Conservation (phyloP, 2,888 invertebrate genomes). For the Lasioglossum figueresi region DNA sequence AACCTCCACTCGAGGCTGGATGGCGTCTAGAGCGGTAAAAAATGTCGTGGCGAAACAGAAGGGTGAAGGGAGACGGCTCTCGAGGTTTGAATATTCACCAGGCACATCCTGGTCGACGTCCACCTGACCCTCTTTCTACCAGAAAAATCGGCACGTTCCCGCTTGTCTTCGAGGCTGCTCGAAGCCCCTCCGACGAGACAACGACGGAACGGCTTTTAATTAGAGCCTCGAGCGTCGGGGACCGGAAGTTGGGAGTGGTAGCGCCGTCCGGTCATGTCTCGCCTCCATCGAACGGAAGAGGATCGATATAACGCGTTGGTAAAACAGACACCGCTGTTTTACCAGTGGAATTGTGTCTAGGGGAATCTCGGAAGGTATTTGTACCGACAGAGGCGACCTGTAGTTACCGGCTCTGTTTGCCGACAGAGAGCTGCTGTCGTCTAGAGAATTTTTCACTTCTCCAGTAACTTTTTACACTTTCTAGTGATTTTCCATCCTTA, state of each 20-base stretch:
- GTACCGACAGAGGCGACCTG: neutral
- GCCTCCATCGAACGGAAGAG: neutral
- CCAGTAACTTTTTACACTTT: neutral
- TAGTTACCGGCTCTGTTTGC: neutral
- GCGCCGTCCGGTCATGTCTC: neutral
- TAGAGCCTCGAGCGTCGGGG: conserved; percentile 3
- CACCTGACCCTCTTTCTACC: conserved; percentile 73
- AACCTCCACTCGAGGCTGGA: conserved; percentile 55
- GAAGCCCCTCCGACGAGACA: conserved; percentile 1
- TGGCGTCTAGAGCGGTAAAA: conserved; percentile 17
- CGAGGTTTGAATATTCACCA: conserved; percentile 81
- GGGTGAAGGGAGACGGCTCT: conserved; percentile 73
- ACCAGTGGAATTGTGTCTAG: neutral
- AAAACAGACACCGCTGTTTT: neutral
- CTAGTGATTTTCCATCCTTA: neutral
- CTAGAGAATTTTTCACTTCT: neutral
- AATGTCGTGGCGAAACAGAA: conserved; percentile 51
- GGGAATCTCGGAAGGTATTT: neutral
- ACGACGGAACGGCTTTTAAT: conserved; percentile 22
- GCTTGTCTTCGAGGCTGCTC: conserved; percentile 34
- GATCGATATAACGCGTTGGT: conserved; percentile 13
- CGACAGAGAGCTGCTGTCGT: neutral
- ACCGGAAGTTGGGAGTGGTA: neutral
- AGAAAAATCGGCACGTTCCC: conserved; percentile 57
- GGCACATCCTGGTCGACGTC: conserved; percentile 71